Conservation (phyloP, 2,888 invertebrate species). For the Chalcosyrphus nemorum region DNA sequence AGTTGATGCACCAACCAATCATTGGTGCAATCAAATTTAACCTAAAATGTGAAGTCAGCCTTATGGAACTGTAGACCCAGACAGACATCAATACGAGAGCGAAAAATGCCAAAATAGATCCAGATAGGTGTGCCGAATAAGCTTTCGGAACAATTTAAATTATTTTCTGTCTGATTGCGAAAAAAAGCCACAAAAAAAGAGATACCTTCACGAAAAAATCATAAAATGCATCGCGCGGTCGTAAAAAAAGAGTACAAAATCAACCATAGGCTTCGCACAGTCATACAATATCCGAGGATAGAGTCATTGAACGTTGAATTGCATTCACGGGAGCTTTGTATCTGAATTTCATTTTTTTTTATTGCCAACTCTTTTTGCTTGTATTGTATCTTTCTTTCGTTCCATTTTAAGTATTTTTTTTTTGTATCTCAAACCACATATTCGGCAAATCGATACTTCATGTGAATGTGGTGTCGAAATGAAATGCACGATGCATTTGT, state of each 20-base stretch:
- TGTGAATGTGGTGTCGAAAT: slow-evolving; percentile 65
- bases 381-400: slow-evolving; percentile 43
- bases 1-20: no score
- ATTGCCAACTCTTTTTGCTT: neutral
- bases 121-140: slow-evolving; percentile 47
- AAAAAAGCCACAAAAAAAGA: slow-evolving; percentile 28
- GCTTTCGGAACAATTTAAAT: slow-evolving; percentile 61
- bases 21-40: no score
- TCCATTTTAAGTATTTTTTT: slow-evolving; percentile 48
- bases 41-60: no score
- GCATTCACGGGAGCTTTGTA: slow-evolving; percentile 49
- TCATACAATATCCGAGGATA: slow-evolving; percentile 13
- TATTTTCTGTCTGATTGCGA: slow-evolving; percentile 68
- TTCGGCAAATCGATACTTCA: slow-evolving; percentile 56
- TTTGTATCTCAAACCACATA: slow-evolving; percentile 36
- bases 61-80: slow-evolving; percentile 35
- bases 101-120: slow-evolving; percentile 1
- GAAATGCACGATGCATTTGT: slow-evolving; percentile 62
- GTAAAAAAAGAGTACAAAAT: slow-evolving; percentile 26
- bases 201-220: slow-evolving; percentile 29
- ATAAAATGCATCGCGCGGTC: slow-evolving; percentile 57
- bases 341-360: slow-evolving; percentile 53
- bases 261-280: slow-evolving; percentile 14
- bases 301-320: slow-evolving; percentile 70
- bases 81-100: slow-evolving; percentile 28